A percentile compares a stretch with the other conserved stretches of the same genome.
Conservation (phyloP, 2,888 invertebrate species). For the Micoletzkya japonica region DNA sequence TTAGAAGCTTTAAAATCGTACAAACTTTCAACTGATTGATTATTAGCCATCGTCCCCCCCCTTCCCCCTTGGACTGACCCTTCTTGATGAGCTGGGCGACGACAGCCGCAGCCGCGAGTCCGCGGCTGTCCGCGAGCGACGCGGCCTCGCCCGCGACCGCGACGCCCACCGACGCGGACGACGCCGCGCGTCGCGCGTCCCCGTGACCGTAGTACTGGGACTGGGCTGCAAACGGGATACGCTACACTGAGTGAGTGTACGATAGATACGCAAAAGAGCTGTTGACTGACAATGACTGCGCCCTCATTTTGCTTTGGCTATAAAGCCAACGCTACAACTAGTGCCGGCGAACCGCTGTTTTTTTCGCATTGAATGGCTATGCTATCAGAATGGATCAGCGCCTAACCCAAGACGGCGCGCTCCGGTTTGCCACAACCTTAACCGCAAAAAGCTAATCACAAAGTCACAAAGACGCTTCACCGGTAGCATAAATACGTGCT, state of each 20-base stretch:
- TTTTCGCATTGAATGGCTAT: too few relatives aligned
- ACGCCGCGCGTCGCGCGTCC: conserved; percentile 12
- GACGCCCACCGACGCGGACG: background rate
- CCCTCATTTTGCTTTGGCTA: too few relatives aligned
- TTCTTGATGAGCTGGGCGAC: conserved; percentile 11
- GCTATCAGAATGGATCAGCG: too few relatives aligned
- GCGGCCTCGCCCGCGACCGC: conserved; percentile 24
- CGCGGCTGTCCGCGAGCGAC: conserved; percentile 11
- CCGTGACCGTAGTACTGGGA: conserved; percentile 21
- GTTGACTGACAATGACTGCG: background rate
- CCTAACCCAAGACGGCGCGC: too few relatives aligned
- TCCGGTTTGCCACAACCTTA: too few relatives aligned
- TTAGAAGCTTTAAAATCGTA: background rate
- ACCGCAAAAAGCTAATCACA: too few relatives aligned
- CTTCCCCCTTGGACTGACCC: background rate
- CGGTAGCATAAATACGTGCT: too few relatives aligned
- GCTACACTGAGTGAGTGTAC: too few relatives aligned
- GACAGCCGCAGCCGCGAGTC: conserved; percentile 15
- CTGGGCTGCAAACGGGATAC: background rate
- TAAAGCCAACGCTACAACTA: too few relatives aligned
- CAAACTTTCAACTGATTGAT: background rate
- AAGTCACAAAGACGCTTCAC: too few relatives aligned
- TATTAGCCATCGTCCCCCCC: background rate
- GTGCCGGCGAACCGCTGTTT: too few relatives aligned
- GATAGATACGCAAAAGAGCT: too few relatives aligned